Evolutionary conservation across 2,113 vertebrate species (phyloP), one percentile per base, ranked within the genome.

Genomic region (Nycticryphes semicollaris): DNA sequence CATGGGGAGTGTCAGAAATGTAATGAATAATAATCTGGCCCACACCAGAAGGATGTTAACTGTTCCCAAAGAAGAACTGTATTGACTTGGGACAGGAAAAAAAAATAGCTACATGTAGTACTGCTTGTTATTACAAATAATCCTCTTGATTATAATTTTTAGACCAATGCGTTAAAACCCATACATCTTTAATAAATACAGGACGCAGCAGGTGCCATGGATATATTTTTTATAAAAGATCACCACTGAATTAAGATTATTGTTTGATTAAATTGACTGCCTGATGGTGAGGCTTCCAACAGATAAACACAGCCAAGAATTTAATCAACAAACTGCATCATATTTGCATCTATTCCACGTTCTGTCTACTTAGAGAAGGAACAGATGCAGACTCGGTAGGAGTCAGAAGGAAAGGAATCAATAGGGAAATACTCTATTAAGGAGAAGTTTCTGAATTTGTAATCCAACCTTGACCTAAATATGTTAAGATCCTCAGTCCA

Each of bases 381-480:
- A 94, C 96, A 97, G 96, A 97, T 97, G 96, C 70, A 94, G 45
- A 72, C 89, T 92, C 96, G 70, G 94, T 92, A 89, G 94, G 97
- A 96, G 80, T 88, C 82, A 94, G 77, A 92, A 96, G 25, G 30
- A 91, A 84, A 95, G 43, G 77, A 96, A 96, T 94, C 93, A 92
- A 89, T 76, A 69, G 94, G 87, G 95, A 96, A 95, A 97, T 95
- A 80, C 80, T 83, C 75, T 94, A 95, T 77, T 96, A 96, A 90
- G 67, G 93, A 87, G 66, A 77, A 83, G 15, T 94, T 96, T 95
- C 88, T 96, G 95, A 92, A 96, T 94, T 77, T 87, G 70, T 97
- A 95, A 96, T 97, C 87, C 89, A 96, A 94, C 94, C 89, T 97
- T 97, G 94, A 96, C 97, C 89, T 95, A 96, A 95, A 96, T 96